Evolutionary conservation across 2,113 vertebrate genomes (phyloP).

Genomic region (Epinephelus moara): DNA sequence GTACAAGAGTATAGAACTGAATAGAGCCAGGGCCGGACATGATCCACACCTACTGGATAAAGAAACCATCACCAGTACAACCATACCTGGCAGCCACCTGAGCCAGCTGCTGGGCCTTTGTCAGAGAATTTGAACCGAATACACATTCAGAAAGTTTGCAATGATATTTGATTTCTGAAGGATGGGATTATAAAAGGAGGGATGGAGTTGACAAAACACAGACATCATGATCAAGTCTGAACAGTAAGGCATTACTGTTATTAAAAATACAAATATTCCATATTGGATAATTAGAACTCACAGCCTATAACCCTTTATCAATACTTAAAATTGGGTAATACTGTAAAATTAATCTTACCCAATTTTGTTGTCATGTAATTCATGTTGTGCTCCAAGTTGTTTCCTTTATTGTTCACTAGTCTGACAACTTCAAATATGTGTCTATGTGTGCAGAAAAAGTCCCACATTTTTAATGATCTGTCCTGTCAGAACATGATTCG

Average conservation of each 20-base stretch:
- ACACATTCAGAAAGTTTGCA: neutral
- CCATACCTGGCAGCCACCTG: neutral
- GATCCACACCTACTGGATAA: neutral
- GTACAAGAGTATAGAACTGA: neutral
- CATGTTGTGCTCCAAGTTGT: neutral
- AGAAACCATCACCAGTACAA: neutral
- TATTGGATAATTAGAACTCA: neutral
- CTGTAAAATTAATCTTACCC: neutral
- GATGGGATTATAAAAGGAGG: neutral
- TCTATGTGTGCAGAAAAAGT: neutral
- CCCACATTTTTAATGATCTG: neutral
- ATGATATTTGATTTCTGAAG: neutral
- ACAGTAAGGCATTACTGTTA: neutral
- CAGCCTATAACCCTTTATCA: neutral
- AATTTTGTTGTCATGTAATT: neutral
- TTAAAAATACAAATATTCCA: neutral
- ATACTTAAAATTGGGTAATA: neutral
- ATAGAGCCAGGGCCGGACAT: neutral
- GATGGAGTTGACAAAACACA: neutral
- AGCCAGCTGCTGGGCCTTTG: neutral
- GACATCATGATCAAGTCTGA: neutral
- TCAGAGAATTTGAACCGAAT: neutral
- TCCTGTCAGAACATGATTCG: constrained; percentile 7
- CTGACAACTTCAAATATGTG: neutral
- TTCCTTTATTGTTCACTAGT: neutral